Evolutionary conservation across 1,140 invertebrate species (phyloP), one percentile per base, ranked within the genome.

Genomic region (Drosophila ambigua): DNA sequence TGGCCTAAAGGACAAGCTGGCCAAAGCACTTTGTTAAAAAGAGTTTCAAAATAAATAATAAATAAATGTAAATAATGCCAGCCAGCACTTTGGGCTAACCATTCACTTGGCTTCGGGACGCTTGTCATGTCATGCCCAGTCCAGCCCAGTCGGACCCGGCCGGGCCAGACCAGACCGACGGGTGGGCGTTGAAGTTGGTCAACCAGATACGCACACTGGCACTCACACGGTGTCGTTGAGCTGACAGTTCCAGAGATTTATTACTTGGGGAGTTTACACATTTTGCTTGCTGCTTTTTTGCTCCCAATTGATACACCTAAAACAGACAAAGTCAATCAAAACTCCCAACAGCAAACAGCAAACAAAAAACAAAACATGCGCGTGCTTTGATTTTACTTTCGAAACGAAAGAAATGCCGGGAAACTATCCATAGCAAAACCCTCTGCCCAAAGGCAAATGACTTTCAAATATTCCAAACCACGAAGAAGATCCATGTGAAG

Each of bases 171-270:
- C 53, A 43, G 52, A 24, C 52, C 67, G 13, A 54, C 62, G 75
- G 76, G 76, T 79, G 76, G 76, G 76, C 76, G 76, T 73, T 52
- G 23, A 61, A 60, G 44, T 73, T 65, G 72, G 72, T 63, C 62
- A 63, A 66, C 72, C 35, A 59, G 72, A 74, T 74, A 74, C 72
- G 72, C 69, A 71, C 61, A 60, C 54, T 64, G 31, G 23, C 60
- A 59, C 39, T 58, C 64, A 57, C 39, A 57, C 62, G 52, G 57
- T 66, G 67, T 77, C 75, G 67, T 53, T 53, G 39, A 58, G 45
- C 49, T 79, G 77, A 71, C 65, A 59, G 55, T 75, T 43, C 55
- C 53, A 11, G 45, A 55, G 71, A 79, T 79, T 79, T 79, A 80
- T 80, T 55, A 49, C 66, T 55, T 44, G 39, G 49, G 55, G 54